These are phyloP conservation scores for Simalia tracyae DNA, from an alignment of 2,797 vertebrate species.

Conservation along the genomic window DNA sequence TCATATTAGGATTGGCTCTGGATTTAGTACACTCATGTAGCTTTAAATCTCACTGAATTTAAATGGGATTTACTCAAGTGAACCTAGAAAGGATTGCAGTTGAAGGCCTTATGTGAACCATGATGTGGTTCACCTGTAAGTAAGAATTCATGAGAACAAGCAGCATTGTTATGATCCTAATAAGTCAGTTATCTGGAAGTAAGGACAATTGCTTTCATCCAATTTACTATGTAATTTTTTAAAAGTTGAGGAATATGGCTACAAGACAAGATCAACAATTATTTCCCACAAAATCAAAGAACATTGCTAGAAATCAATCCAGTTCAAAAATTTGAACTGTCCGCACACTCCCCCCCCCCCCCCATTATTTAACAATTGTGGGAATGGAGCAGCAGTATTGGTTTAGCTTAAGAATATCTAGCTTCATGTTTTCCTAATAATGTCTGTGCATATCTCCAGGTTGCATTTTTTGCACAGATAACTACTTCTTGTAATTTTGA, in stretches of 20 bases:
- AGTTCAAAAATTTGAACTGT: no score
- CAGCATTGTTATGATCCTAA: background rate
- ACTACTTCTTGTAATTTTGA: slow-evolving; percentile 19
- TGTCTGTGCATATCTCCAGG: background rate
- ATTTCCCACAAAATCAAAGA: background rate
- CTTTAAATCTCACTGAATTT: background rate
- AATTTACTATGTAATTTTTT: background rate
- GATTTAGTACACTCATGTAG: background rate
- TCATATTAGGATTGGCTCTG: background rate
- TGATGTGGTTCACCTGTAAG: background rate
- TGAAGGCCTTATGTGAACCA: background rate
- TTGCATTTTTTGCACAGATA: background rate
- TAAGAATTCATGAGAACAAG: background rate
- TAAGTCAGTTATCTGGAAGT: background rate
- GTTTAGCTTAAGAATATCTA: background rate
- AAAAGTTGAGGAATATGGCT: background rate
- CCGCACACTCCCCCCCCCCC: no score
- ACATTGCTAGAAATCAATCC: background rate
- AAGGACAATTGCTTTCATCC: background rate
- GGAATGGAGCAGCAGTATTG: background rate
- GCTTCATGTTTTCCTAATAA: background rate
- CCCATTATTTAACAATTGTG: background rate
- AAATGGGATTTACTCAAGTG: background rate
- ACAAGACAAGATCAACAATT: background rate
- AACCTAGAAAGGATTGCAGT: background rate